Conservation (phyloP, 2,797 vertebrate genomes). For the Bucorvus abyssinicus region DNA sequence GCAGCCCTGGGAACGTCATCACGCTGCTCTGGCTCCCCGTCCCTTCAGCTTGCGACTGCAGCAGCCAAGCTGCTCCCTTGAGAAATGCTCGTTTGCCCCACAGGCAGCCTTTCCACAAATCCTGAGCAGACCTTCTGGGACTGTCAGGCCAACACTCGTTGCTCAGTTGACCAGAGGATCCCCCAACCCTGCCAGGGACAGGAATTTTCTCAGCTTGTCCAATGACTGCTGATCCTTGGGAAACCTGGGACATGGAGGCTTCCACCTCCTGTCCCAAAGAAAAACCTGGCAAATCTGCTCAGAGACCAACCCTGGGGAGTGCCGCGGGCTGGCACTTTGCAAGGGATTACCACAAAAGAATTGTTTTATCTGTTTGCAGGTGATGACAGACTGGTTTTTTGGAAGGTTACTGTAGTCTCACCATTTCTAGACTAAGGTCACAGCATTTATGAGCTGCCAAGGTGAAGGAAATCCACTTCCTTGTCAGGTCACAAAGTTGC, state of each 20-base stretch:
- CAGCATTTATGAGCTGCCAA: background rate
- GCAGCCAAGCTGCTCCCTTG: background rate
- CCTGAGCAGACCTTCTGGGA: background rate
- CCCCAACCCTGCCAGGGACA: background rate
- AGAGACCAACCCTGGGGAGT: background rate
- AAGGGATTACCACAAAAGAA: background rate
- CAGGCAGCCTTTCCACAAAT: background rate
- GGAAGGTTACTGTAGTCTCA: background rate
- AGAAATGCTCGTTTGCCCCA: background rate
- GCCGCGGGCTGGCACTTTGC: background rate
- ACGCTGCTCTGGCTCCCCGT: rapidly evolving
- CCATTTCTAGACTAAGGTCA: background rate
- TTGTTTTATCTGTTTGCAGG: background rate
- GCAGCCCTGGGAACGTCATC: background rate
- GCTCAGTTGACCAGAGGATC: background rate
- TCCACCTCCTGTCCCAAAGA: background rate
- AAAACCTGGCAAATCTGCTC: background rate
- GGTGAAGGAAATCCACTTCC: background rate
- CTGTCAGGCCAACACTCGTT: background rate
- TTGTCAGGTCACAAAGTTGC: background rate
- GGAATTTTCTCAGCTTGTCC: background rate
- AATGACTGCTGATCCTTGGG: background rate
- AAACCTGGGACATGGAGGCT: background rate
- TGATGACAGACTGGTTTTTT: background rate
- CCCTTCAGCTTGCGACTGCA: rapidly evolving